phyloP scores from a whole-genome alignment of 2,797 vertebrate species.

The Macroramphosus scolopax region DNA sequence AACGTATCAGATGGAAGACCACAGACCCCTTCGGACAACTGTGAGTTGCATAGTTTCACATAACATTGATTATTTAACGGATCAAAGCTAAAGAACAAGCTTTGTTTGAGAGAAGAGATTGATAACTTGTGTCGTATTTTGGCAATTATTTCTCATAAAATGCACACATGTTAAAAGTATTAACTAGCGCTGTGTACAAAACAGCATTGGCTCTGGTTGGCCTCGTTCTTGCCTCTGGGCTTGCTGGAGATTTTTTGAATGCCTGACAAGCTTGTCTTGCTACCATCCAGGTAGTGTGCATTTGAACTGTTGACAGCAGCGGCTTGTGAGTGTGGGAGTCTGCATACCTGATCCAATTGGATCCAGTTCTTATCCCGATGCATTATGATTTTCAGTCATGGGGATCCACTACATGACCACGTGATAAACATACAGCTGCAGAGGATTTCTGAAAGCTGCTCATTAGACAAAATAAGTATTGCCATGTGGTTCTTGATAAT shows the following conservation, averaged over 20 bases:
- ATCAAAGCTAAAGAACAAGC: too few relatives aligned
- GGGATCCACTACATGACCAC: neutral
- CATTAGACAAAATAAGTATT: too few relatives aligned
- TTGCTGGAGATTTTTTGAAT: conserved; percentile 36
- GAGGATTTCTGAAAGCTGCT: neutral
- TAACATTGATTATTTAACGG: too few relatives aligned
- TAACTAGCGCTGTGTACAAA: too few relatives aligned
- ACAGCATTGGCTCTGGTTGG: too few relatives aligned
- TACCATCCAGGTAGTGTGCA: conserved; percentile 17
- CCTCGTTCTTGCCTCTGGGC: conserved; percentile 21
- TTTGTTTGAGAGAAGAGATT: too few relatives aligned
- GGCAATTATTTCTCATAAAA: neutral
- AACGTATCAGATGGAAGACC: conserved; percentile 57
- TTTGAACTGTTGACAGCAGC: neutral
- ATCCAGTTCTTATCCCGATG: neutral
- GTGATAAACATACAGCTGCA: neutral
- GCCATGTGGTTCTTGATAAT: neutral
- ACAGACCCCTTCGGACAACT: conserved; percentile 54
- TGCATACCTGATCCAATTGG: neutral
- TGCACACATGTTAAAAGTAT: neutral
- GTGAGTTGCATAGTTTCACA: conserved; percentile 58
- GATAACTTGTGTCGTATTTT: too few relatives aligned
- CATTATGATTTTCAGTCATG: conserved; percentile 3
- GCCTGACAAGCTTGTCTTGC: conserved; percentile 25
- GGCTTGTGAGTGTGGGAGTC: neutral